Evolutionary conservation across 1,140 invertebrate species (phyloP), one percentile per base, ranked within the genome.

Genomic region (Lanistes nyassanus): DNA sequence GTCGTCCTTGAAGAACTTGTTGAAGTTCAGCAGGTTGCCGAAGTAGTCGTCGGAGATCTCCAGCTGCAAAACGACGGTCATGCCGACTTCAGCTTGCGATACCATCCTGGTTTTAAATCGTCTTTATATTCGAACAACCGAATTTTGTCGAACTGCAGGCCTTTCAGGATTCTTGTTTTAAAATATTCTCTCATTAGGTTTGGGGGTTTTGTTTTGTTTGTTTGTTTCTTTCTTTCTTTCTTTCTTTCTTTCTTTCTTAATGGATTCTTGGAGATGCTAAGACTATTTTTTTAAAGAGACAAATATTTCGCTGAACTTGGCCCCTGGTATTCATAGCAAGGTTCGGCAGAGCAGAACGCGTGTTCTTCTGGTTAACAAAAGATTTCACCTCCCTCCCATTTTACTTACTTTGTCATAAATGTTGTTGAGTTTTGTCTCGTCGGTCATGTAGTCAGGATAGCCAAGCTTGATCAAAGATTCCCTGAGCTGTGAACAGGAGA

Each of bases 381-480:
- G n/a, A n/a, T n/a, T n/a, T n/a, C n/a, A 47, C 37, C 9, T 66
- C 37, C 21, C 19, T 7, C 34, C 13, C 23, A 13, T 66, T n/a
- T 21, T 55, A 81, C 84, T 78, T 77, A 85, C 84, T 36, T 60
- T 21, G 21, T 53, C 29, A 55, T 86, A 86, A 34, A 80, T 70
- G 3, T 73, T 68, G 36, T 82, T 77, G 39, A 86, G 60, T 23
- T 78, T 69, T 0, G 71, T 56, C 34, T 82, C 75, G 62, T 90
- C 85, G 37, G 87, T 81, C 75, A 91, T 84, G 42, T 83, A 83
- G 19, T 89, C 84, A 16, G 91, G 91, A 58, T 92, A 88, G 0
- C 92, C 92, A 36, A 92, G 85, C 84, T 92, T 90, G 21, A 92
- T 76, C 21, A 82, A 77, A 65, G 92, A 81, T 3, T 86, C 85